Conservation (phyloP, 2,888 invertebrate genomes). For the Euproctis similis region DNA sequence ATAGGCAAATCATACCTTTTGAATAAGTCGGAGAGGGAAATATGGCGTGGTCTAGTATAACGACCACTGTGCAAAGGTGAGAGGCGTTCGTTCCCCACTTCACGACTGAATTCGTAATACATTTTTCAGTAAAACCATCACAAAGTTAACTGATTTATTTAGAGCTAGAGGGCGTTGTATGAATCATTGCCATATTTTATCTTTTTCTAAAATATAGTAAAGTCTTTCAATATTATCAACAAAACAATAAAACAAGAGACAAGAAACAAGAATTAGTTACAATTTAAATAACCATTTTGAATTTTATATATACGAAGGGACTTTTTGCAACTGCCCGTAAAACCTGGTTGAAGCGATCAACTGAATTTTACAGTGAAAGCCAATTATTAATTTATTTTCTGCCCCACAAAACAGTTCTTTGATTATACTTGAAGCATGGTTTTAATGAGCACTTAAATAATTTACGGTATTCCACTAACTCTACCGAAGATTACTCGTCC, state of each 20-base stretch:
- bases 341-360: neutral
- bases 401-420: neutral
- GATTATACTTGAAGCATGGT: slow-evolving; percentile 1
- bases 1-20: no score
- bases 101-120: no score
- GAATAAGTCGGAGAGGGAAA: no score
- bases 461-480: slow-evolving; percentile 1
- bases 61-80: no score
- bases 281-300: slow-evolving; percentile 7
- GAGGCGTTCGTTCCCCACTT: no score
- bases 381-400: slow-evolving; percentile 2
- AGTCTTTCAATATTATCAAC: neutral
- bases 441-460: slow-evolving; percentile 2
- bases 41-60: no score
- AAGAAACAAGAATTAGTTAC: neutral
- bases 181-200: no score
- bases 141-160: no score
- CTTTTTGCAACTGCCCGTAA: neutral
- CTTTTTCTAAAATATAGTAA: no score
- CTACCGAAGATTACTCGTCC: neutral
- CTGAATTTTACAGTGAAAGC: neutral
- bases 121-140: no score
- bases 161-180: no score
- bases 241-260: neutral
- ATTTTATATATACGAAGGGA: neutral